Evolutionary conservation across 2,888 invertebrate genomes (phyloP).

Genomic region (Merodon equestris): DNA sequence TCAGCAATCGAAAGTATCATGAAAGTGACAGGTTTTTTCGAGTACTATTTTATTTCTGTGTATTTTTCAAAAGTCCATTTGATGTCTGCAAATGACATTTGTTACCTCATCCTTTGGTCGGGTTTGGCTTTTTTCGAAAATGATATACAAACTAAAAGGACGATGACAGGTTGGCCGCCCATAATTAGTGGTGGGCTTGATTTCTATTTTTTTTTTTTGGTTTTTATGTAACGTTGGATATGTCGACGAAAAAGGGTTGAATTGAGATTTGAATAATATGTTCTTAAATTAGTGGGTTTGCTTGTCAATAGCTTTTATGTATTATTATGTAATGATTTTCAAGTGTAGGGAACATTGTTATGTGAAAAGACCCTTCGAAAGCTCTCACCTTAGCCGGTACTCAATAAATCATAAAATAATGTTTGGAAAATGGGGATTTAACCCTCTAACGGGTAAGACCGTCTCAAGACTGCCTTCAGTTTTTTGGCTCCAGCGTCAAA

Average conservation of each 20-base stretch:
- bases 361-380: too few relatives aligned
- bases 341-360: slow-evolving; percentile 7
- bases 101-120: too few relatives aligned
- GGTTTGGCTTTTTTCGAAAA: slow-evolving; percentile 16
- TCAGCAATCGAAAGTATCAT: slow-evolving; percentile 11
- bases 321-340: neutral
- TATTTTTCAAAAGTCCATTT: slow-evolving; percentile 54
- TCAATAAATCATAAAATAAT: too few relatives aligned
- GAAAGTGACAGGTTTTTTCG: slow-evolving; percentile 48
- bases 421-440: too few relatives aligned
- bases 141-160: slow-evolving; percentile 14
- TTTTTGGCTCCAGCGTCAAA: too few relatives aligned
- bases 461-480: too few relatives aligned
- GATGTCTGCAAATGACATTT: slow-evolving; percentile 49
- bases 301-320: slow-evolving; percentile 2
- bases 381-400: too few relatives aligned
- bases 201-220: slow-evolving; percentile 43
- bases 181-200: slow-evolving; percentile 62
- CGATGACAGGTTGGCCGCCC: slow-evolving; percentile 66
- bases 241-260: slow-evolving; percentile 30
- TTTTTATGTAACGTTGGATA: slow-evolving; percentile 14
- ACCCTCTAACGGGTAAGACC: too few relatives aligned
- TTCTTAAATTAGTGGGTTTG: slow-evolving; percentile 37
- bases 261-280: slow-evolving; percentile 27
- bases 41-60: slow-evolving; percentile 38